Evolutionary conservation across 2,888 invertebrate species (phyloP), one percentile per base, ranked within the genome.

Genomic region (Gibbula magus): DNA sequence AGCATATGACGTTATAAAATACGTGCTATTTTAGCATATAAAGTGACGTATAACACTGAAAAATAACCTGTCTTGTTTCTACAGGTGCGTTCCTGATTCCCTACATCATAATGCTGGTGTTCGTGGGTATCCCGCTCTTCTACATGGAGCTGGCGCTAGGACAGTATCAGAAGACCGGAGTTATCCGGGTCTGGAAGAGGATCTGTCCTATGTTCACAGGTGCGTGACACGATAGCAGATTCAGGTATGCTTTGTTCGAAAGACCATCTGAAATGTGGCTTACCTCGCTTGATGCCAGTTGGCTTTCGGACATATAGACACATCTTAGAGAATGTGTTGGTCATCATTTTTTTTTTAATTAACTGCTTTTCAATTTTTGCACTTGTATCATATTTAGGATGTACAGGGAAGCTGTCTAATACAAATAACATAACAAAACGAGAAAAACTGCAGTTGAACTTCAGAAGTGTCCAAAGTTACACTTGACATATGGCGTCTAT

Each of bases 151-250:
- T 89, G 77, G 97, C 98, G 0, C 94, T 98, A 84, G 98, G 98
- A 13, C 98, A 98, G 94, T 98, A 96, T 94, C 97, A 98, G 92
- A 95, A 97, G 96, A 85, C 96, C 91, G 98, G 98, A 75, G 97
- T 97, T 85, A 95, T 98, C 83, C 96, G 97, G 75, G 96, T 98
- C 83, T 98, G 98, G 98, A 96, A 96, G 90, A 95, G 96, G 86
- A 96, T 98, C 88, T 98, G 98, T 93, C 98, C 98, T 0, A 96
- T 98, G 81, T 94, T 97, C 82, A 97, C 97, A 95, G 98, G 97
- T 93, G 88, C 82, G 83, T 77, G 16, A 16, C n/a, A n/a, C 29
- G 25, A 16, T 13, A 13, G 56, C 22, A 13, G 25, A 29, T 13
- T 4, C 18, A 4, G 25, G 20, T 20, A 10, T 8, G 22, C 0